Evolutionary conservation across 2,888 invertebrate genomes (phyloP).

Genomic region (Nemotelus pantherinus): DNA sequence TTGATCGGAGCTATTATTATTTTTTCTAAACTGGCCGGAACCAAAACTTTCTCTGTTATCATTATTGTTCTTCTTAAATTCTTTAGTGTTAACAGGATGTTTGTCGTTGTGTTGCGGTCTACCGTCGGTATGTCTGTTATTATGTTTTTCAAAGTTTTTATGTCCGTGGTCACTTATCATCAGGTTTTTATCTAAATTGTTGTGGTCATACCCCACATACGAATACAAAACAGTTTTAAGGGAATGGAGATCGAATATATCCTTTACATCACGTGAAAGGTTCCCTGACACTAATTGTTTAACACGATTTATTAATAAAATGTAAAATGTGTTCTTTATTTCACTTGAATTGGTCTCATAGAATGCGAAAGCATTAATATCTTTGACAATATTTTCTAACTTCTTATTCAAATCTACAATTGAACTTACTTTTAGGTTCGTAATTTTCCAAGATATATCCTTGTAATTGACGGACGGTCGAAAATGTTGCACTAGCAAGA

Average conservation of each 20-base stretch:
- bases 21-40: not conserved
- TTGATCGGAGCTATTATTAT: not conserved
- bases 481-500: not conserved
- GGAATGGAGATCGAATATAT: conserved; percentile 7
- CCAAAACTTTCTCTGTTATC: not conserved
- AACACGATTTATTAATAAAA: conserved; percentile 2
- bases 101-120: not conserved
- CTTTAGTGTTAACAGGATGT: not conserved
- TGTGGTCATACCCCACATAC: conserved; percentile 11
- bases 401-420: conserved; percentile 2
- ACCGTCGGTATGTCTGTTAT: not conserved
- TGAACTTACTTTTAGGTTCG: conserved; percentile 18
- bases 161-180: not conserved
- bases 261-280: not conserved
- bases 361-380: conserved; percentile 16
- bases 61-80: not conserved
- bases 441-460: conserved; percentile 1
- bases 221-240: conserved; percentile 18
- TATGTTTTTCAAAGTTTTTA: not conserved
- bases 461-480: conserved; percentile 6
- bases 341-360: not conserved
- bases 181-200: not conserved
- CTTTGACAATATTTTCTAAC: not conserved
- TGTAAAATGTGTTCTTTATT: conserved; percentile 1
- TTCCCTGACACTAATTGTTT: conserved; percentile 21